Evolutionary conservation across 2,888 invertebrate genomes (phyloP).

Genomic region (Meloe dianella): DNA sequence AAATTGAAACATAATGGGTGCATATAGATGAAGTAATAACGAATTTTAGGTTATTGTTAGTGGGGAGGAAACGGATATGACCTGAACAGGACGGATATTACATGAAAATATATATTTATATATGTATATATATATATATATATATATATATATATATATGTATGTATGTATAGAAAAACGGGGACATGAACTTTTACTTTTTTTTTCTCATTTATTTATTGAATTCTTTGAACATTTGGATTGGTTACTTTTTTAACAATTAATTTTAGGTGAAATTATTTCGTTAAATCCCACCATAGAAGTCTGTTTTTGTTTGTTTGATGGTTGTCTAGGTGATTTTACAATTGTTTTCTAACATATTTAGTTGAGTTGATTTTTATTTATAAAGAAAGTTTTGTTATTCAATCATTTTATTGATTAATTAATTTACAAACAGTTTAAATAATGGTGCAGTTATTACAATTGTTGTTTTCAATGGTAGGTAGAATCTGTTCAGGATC

Average conservation of each 20-base stretch:
- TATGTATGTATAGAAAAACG: too few relatives aligned
- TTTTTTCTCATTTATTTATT: constrained; percentile 13
- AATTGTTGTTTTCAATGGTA: too few relatives aligned
- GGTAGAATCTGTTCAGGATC: too few relatives aligned
- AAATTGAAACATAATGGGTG: too few relatives aligned
- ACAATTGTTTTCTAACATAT: not conserved
- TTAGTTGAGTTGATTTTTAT: not conserved
- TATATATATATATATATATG: too few relatives aligned
- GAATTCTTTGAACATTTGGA: not conserved
- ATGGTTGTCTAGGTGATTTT: not conserved
- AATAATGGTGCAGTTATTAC: too few relatives aligned
- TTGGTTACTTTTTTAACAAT: not conserved
- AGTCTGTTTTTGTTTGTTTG: not conserved
- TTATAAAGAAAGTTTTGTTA: not conserved
- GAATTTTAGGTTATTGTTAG: not conserved
- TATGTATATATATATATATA: too few relatives aligned
- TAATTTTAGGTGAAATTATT: not conserved
- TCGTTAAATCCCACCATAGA: too few relatives aligned
- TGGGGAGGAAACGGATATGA: constrained; percentile 51
- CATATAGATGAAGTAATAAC: not conserved
- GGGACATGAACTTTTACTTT: constrained; percentile 53
- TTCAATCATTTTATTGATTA: too few relatives aligned
- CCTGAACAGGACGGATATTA: constrained; percentile 32
- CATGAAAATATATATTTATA: too few relatives aligned
- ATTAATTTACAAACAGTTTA: too few relatives aligned